These are phyloP conservation scores for Cerastis rubricosa DNA, from an alignment of 2,888 invertebrate species.

Conservation along the genomic window DNA sequence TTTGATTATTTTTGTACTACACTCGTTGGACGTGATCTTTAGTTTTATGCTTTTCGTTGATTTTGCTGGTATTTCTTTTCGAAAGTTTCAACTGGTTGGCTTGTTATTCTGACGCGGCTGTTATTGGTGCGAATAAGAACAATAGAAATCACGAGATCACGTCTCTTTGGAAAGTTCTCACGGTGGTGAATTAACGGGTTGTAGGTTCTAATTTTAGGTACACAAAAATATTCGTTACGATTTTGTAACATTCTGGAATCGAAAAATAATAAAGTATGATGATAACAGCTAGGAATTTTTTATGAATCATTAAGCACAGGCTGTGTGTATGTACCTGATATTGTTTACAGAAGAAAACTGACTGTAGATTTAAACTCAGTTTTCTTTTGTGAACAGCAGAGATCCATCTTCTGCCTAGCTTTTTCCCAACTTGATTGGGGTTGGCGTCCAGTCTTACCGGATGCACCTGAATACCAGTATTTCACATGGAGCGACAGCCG, in stretches of 20 bases:
- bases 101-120: neutral
- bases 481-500: too few relatives aligned
- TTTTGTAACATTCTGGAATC: neutral
- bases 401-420: neutral
- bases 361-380: too few relatives aligned
- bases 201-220: neutral
- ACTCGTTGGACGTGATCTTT: conserved; percentile 48
- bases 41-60: conserved; percentile 21
- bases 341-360: too few relatives aligned
- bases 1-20: conserved; percentile 64
- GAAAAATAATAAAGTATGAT: neutral
- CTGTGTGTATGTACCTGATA: neutral
- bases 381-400: neutral
- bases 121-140: neutral
- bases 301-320: neutral
- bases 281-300: neutral
- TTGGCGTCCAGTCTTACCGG: too few relatives aligned
- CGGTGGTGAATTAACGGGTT: neutral
- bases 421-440: too few relatives aligned
- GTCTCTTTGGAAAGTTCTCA: neutral
- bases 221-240: neutral
- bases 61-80: conserved; percentile 31
- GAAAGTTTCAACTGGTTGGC: neutral
- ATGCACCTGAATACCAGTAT: too few relatives aligned
- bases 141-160: neutral